Conservation (phyloP, 1,140 invertebrate genomes). For the Melanaphis sacchari region DNA sequence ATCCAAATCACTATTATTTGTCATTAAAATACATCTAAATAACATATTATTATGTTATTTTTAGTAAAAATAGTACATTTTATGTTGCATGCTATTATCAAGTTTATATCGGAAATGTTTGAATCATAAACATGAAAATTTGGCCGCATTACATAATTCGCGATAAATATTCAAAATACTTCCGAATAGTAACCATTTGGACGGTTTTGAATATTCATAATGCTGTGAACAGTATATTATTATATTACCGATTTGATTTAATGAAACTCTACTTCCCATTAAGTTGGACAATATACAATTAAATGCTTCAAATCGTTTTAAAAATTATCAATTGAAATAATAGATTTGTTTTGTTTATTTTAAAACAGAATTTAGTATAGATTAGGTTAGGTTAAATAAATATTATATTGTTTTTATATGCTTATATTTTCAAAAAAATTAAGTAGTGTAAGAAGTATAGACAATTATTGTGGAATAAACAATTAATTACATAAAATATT, state of each 20-base stretch:
- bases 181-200: not conserved
- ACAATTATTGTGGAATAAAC: not conserved
- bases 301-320: not conserved
- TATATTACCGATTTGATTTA: not conserved
- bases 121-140: not conserved
- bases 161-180: not conserved
- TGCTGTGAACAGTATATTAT: not conserved
- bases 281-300: not conserved
- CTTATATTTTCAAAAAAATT: not conserved
- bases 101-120: not conserved
- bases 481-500: not conserved
- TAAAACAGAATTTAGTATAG: not conserved
- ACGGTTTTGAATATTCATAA: constrained; percentile 2
- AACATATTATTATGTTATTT: too few species aligned
- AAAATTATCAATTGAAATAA: not conserved
- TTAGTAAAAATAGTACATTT: not conserved
- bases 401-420: not conserved
- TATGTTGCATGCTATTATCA: not conserved
- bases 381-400: not conserved
- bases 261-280: not conserved
- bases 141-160: not conserved
- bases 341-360: not conserved
- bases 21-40: not conserved
- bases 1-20: not conserved
- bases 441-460: not conserved